Evolutionary conservation across 2,888 invertebrate species (phyloP).

Genomic region (Clistopyga incitator): DNA sequence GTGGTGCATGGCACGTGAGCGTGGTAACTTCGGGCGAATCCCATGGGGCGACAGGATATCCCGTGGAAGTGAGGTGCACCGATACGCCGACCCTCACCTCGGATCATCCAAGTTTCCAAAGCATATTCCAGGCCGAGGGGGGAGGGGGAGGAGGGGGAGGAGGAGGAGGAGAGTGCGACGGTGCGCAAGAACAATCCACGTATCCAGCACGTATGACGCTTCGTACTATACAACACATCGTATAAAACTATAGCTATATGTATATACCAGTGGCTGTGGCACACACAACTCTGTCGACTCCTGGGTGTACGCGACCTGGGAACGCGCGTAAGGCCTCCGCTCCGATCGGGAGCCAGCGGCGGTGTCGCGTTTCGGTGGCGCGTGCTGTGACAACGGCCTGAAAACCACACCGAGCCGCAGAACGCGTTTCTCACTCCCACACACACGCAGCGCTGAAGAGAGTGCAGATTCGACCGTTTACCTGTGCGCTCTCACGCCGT

Average conservation of each 20-base stretch:
- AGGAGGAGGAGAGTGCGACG: conserved; percentile 36
- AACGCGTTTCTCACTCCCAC: background rate
- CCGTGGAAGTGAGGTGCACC: conserved; percentile 71
- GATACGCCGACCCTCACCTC: conserved; percentile 56
- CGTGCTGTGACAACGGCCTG: conserved; percentile 78
- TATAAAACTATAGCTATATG: background rate
- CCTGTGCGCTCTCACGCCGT: background rate
- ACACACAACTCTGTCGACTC: background rate
- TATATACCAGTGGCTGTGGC: background rate
- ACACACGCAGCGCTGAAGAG: background rate
- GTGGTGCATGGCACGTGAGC: conserved; percentile 39
- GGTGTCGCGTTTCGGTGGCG: conserved; percentile 82
- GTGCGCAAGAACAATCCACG: conserved; percentile 51
- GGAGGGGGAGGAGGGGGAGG: too few relatives aligned
- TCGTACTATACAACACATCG: conserved; percentile 12
- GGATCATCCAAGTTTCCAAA: conserved; percentile 66
- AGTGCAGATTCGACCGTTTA: too few relatives aligned
- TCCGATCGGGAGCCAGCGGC: conserved; percentile 45
- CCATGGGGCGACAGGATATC: conserved; percentile 75
- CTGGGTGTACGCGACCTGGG: conserved; percentile 52
- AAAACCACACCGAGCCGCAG: conserved; percentile 74
- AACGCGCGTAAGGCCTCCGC: conserved; percentile 74
- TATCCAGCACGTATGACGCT: conserved; percentile 54
- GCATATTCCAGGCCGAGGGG: conserved; percentile 35
- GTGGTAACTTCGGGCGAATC: conserved; percentile 62